phyloP scores from a whole-genome alignment of 2,797 vertebrate genomes.

The Triplophysa bombifrons region DNA sequence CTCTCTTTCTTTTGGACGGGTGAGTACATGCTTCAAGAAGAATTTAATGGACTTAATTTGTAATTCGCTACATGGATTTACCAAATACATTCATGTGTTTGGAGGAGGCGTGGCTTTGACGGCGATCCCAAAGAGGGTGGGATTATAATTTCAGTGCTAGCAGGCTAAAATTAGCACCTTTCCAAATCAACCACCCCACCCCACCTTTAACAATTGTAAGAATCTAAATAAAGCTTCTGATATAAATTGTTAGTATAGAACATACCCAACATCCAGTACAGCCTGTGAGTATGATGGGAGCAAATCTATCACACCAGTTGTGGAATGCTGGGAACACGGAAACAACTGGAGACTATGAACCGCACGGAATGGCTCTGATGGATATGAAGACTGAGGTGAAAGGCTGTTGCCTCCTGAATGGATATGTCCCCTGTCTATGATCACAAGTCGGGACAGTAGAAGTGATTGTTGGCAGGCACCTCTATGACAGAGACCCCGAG shows the following conservation, averaged over 20 bases:
- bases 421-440: slow-evolving; percentile 87
- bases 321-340: slow-evolving; percentile 81
- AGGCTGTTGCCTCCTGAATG: slow-evolving; percentile 80
- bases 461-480: slow-evolving; percentile 85
- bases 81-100: no score
- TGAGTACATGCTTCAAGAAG: no score
- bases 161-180: no score
- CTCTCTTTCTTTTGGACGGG: no score
- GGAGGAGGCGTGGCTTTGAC: no score
- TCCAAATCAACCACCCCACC: no score
- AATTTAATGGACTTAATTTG: no score
- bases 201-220: no score
- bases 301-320: slow-evolving; percentile 80
- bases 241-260: background rate
- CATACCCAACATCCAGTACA: slow-evolving; percentile 89
- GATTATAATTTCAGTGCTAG: no score
- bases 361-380: slow-evolving; percentile 82
- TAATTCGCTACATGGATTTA: no score
- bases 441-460: slow-evolving; percentile 92
- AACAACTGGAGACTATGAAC: slow-evolving; percentile 86
- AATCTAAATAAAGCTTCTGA: background rate
- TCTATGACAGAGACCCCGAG: slow-evolving; percentile 72
- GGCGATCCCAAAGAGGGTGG: no score
- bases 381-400: slow-evolving; percentile 73
- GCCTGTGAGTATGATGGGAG: slow-evolving; percentile 95